Base-by-base conservation (phyloP, 1,140 invertebrate species). In the Drosophila busckii region DNA sequence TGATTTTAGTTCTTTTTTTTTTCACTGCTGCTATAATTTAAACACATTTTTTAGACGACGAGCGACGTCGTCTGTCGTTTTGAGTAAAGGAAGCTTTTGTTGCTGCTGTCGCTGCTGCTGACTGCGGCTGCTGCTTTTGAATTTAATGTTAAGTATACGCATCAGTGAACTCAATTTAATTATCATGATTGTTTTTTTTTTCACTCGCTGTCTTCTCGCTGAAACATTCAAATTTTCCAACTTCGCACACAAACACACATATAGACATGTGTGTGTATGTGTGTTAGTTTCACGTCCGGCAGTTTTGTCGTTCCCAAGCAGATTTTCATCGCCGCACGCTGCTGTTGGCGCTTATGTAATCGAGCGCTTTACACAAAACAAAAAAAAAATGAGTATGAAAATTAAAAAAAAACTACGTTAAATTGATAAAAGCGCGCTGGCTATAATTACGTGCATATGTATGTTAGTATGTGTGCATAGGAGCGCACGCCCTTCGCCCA, bases 151-250 rank as follows among this genome's bases (percentile, higher is more conserved):
- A 60, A 82, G 76, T 82, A 70, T 75, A 82, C 76, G 76, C 76
- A 83, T 82, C 76, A 82, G 76, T 82, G 76, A 82, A 76, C 76
- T 64, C 76, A 76, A 82, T 82, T 83, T 83, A 82, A 82, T 82
- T 82, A 82, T 83, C 75, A 69, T 82, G 75, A 82, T 82, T 82
- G 76, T 83, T 76, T 82, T 45, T 73, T n/a, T n/a, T n/a, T n/a
- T n/a, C n/a, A n/a, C 53, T 49, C 60, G 52, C 54, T 70, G 62
- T 76, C 50, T 78, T 61, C 38, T 50, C 20, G 53, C 34, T 58
- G 50, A 70, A 63, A 68, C 71, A 80, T 80, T 78, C 42, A 68
- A 64, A 68, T 78, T 78, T 78, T 71, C 63, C 58, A 80, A 78
- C 73, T 78, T 71, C 73, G 55, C 62, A 63, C 46, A 78, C 53